A percentile compares a stretch with the other conserved stretches of the same genome.
Evolutionary conservation across 2,797 vertebrate genomes (phyloP).

Genomic region (Pyrocephalus nanus): DNA sequence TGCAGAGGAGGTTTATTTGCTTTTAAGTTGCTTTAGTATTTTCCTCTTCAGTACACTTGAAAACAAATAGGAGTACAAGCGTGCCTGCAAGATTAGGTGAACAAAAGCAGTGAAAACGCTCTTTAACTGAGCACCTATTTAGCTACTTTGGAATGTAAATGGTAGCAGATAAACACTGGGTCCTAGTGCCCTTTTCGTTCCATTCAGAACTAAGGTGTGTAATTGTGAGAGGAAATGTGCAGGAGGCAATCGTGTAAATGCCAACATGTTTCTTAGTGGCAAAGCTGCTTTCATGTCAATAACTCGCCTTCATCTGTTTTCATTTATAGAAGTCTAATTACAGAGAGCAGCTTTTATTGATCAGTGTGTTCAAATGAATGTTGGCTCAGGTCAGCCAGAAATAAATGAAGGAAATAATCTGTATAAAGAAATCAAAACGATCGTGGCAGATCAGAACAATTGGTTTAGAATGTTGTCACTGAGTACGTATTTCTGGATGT

Average conservation of each 20-base stretch:
- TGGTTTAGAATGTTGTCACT: neutral
- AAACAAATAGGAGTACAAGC: neutral
- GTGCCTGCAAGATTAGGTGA: neutral
- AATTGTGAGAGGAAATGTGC: constrained; percentile 40
- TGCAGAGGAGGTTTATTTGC: neutral
- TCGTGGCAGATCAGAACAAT: neutral
- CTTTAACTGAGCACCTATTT: neutral
- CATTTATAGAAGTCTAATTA: constrained; percentile 37
- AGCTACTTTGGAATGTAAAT: neutral
- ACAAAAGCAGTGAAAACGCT: neutral
- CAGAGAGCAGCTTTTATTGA: neutral
- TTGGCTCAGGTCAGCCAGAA: neutral
- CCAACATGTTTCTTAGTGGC: constrained; percentile 29
- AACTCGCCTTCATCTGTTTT: constrained; percentile 40
- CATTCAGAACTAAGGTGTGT: neutral
- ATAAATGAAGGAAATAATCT: neutral
- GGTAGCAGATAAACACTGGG: neutral
- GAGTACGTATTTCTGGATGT: neutral
- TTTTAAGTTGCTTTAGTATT: neutral
- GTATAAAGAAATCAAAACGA: neutral
- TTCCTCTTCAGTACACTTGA: neutral
- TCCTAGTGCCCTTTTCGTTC: constrained; percentile 27
- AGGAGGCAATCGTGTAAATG: constrained; percentile 50
- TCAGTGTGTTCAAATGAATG: neutral
- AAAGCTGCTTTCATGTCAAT: constrained; percentile 45